Evolutionary conservation across 2,113 vertebrate genomes (phyloP).

Genomic region (Excalfactoria chinensis): DNA sequence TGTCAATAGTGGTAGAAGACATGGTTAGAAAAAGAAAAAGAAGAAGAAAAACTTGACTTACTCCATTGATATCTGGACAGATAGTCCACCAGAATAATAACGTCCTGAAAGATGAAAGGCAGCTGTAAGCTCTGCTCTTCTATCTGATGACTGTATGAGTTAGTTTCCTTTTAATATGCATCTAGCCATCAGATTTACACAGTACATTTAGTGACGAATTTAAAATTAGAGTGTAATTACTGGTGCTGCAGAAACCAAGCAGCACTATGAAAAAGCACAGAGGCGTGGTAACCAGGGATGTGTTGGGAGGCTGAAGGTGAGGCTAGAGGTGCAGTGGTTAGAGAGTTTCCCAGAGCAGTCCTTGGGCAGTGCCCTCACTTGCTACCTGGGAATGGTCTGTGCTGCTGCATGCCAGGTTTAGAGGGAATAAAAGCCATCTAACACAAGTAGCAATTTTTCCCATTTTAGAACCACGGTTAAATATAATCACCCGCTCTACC

Average conservation of each 20-base stretch:
- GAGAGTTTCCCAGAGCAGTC: not conserved
- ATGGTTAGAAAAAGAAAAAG: not conserved
- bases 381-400: not conserved
- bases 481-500: not conserved
- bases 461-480: not conserved
- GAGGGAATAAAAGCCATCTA: not conserved
- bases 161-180: not conserved
- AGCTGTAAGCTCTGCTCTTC: not conserved
- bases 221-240: not conserved
- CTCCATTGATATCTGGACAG: not conserved
- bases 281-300: not conserved
- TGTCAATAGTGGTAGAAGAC: not conserved
- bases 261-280: not conserved
- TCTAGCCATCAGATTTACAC: not conserved
- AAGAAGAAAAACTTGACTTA: not conserved
- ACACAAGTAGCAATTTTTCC: not conserved
- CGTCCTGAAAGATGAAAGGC: not conserved
- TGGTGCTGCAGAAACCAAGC: not conserved
- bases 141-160: not conserved
- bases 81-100: not conserved
- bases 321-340: not conserved
- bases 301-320: not conserved
- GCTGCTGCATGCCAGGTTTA: not conserved
- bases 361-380: not conserved
- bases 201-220: not conserved